Evolutionary conservation across 2,888 invertebrate species (phyloP), one percentile per base, ranked within the genome.

Genomic region (Andrena camellia): DNA sequence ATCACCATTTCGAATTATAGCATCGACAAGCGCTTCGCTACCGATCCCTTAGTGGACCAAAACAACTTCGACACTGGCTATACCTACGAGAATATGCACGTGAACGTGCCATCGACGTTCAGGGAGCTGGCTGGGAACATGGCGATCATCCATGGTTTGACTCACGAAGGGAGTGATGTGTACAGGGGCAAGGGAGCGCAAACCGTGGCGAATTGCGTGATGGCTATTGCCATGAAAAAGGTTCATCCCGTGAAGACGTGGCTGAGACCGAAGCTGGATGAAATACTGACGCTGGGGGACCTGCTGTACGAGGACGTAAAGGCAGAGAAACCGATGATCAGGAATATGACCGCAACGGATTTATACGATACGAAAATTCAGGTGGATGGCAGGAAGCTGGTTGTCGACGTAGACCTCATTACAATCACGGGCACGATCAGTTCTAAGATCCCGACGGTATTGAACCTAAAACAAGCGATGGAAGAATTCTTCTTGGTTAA

Each of bases 171-270:
- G 7, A 90, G 89, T 60, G 90, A 90, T 0, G 79, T 88, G 33
- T 93, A 93, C 83, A 92, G 91, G 29, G 90, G 87, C 0, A 92
- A 92, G 54, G 93, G 93, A 0, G 86, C 83, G 0, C 93, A 93
- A 57, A 93, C 90, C 35, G 89, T 91, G 0, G 89, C 90, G 0
- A 92, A 91, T 75, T 93, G 93, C 73, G 86, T 91, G 0, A 84
- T 90, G 83, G 87, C 93, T 0, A 89, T 93, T 8, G 90, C 85
- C 2, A 91, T 90, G 90, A 92, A 91, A 63, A 89, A 85, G 33
- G 71, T 91, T 0, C 81, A 90, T 54, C 92, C 93, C 0, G 92
- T 92, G 3, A 91, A 89, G 59, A 90, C 91, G 0, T 94, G 94
- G 94, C 33, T 90, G 10, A 88, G 92, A 4, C 81, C 90, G 4